Base-by-base conservation (phyloP, 1,140 invertebrate species). In the Nylanderia fulva region DNA sequence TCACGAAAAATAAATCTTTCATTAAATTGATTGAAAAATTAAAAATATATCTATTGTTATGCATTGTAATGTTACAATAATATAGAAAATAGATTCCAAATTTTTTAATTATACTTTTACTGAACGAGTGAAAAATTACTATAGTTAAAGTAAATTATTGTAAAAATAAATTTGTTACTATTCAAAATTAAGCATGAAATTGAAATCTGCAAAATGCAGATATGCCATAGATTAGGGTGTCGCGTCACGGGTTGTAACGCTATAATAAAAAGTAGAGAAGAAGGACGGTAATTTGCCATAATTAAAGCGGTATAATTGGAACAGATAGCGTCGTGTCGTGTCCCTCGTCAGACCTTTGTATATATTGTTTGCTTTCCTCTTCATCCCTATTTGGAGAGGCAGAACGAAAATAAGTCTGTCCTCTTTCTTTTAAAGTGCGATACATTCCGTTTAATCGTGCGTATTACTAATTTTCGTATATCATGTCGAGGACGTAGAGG, bases 231-330 rank as follows among this genome's bases (percentile, higher is more conserved):
- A 33, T 39, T 52, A 27, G 27, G 18, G 29, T 54, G 24, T 72
- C 66, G 83, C 61, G 85, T 89, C 86, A 87, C 76, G 86, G 83
- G 85, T 68, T 66, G 58, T 2, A 66, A 76, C 11, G 29, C 54
- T 27, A n/a, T n/a, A 86, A 54, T 86, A 80, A 88, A 91, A 64
- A 64, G n/a, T 7, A 64, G 11, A 45, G 27, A 21, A 77, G 63
- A 77, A 54, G n/a, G 29, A 77, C 8, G 8, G 74, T 87, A 90
- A 90, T 91, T 90, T 75, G 80, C 72, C 48, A 63, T 91, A 92
- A 92, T 92, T 92, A 92, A 90, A 85, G 71, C 52, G 54, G 85
- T 86, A 91, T 91, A 90, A 90, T 92, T 91, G 86, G 89, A 86
- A 91, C 79, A 86, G 80, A 86, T 85, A 88, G 85, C 58, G 85